Conservation (phyloP, 2,797 vertebrate species). For the Thripadectes ignobilis region DNA sequence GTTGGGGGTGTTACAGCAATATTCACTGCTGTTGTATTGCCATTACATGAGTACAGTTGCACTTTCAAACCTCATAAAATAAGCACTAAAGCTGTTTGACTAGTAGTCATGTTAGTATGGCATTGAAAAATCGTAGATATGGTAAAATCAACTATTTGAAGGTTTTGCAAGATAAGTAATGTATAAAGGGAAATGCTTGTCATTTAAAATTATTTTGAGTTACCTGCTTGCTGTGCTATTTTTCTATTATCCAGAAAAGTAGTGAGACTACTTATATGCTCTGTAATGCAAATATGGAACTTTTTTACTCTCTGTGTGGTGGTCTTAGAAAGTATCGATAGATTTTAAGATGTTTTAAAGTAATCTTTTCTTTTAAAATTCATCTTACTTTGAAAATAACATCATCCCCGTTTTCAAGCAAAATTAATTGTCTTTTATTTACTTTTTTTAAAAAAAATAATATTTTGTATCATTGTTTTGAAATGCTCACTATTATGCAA, state of each 20-base stretch:
- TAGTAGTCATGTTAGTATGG: neutral
- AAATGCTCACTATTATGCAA: neutral
- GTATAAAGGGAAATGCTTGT: neutral
- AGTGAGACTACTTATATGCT: slow-evolving; percentile 37
- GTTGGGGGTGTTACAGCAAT: neutral
- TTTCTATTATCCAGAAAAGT: slow-evolving; percentile 59
- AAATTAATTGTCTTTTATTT: neutral
- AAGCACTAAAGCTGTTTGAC: neutral
- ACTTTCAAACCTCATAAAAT: neutral
- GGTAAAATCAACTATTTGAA: neutral
- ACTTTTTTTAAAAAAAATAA: neutral
- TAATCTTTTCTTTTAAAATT: neutral
- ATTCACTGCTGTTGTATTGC: neutral
- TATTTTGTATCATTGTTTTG: neutral
- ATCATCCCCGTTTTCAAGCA: neutral
- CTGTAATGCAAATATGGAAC: slow-evolving; percentile 56
- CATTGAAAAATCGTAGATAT: neutral
- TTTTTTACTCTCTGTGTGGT: neutral
- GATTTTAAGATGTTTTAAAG: neutral
- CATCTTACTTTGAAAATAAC: neutral
- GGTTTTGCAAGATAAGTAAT: neutral
- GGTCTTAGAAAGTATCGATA: neutral
- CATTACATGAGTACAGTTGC: neutral
- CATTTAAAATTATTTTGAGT: neutral
- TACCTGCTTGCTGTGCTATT: neutral